A percentile compares a stretch with the other conserved stretches of the same genome.
Evolutionary conservation across 2,113 vertebrate genomes (phyloP).

Genomic region (Tautogolabrus adspersus): DNA sequence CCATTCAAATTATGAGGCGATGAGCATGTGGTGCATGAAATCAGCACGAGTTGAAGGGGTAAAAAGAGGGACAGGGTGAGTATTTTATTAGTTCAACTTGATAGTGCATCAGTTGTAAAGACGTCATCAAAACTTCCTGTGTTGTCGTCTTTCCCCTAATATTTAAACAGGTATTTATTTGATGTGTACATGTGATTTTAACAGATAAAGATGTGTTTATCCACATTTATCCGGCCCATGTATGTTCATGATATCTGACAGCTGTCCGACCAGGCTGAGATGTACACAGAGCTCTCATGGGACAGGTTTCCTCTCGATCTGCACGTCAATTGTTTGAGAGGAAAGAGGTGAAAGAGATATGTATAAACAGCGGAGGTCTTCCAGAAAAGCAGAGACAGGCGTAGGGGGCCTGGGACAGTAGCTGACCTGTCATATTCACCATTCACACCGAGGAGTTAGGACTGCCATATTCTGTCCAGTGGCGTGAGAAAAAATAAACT

Average conservation of each 20-base stretch:
- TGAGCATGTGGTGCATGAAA: conserved; percentile 90
- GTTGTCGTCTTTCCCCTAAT: conserved; percentile 9
- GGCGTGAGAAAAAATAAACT: conserved; percentile 79
- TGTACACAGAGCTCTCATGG: conserved; percentile 48
- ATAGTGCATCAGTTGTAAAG: conserved; percentile 72
- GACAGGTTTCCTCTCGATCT: conserved; percentile 72
- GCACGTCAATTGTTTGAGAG: conserved; percentile 72
- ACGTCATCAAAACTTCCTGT: neutral
- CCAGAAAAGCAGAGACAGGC: conserved; percentile 39
- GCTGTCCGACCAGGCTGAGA: conserved; percentile 40
- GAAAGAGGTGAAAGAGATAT: conserved; percentile 82
- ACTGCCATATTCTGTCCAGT: conserved; percentile 58
- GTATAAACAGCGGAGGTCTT: conserved; percentile 70
- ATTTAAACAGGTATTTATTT: too few relatives aligned
- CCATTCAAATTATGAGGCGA: conserved; percentile 92
- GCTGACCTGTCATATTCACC: conserved; percentile 67
- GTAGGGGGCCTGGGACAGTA: conserved; percentile 69
- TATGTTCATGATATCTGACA: conserved; percentile 17
- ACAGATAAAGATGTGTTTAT: neutral
- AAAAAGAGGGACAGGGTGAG: conserved; percentile 82
- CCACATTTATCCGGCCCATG: conserved; percentile 3
- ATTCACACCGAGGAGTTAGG: conserved; percentile 50
- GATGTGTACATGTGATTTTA: too few relatives aligned
- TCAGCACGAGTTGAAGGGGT: conserved; percentile 88
- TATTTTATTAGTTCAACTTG: conserved; percentile 88